These are phyloP conservation scores for Drosophila rhopaloa DNA, from an alignment of 1,140 invertebrate species.

Conservation along the genomic window DNA sequence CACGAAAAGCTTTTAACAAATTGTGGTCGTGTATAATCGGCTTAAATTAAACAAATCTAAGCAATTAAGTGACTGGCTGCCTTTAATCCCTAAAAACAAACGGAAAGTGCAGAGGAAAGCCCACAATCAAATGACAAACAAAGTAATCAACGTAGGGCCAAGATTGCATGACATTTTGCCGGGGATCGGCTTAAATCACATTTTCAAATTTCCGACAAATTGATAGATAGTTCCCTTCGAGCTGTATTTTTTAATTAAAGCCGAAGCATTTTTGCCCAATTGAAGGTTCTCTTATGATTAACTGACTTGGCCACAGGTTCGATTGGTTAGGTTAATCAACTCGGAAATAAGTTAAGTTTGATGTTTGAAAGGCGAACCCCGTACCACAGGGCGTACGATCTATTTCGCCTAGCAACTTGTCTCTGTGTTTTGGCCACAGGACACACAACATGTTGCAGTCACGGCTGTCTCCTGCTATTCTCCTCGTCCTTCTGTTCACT, in stretches of 20 bases:
- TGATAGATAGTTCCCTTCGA: constrained; percentile 4
- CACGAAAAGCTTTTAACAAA: constrained; percentile 67
- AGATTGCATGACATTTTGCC: constrained; percentile 38
- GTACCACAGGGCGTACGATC: constrained; percentile 69
- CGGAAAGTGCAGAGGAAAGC: constrained; percentile 11
- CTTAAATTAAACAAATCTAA: constrained; percentile 75
- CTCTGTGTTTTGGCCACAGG: constrained; percentile 22
- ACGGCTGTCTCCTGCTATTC: constrained; percentile 27
- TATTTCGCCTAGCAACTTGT: constrained; percentile 58
- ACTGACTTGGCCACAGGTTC: constrained; percentile 28
- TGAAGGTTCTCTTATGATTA: constrained; percentile 34
- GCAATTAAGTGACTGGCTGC: constrained; percentile 61
- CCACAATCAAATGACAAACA: constrained; percentile 51
- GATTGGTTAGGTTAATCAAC: constrained; percentile 45
- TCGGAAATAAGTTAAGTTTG: constrained; percentile 4
- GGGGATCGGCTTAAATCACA: constrained; percentile 19
- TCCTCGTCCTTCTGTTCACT: constrained; percentile 51
- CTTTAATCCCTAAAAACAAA: constrained; percentile 38
- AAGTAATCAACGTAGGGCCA: constrained; percentile 50
- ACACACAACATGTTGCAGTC: constrained; percentile 61
- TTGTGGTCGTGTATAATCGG: constrained; percentile 74
- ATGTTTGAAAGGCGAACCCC: neutral
- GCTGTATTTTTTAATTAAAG: constrained; percentile 16
- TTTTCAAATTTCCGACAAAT: constrained; percentile 22
- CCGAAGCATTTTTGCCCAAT: constrained; percentile 24